phyloP scores from a whole-genome alignment of 2,797 vertebrate genomes.

The Hipposideros larvatus region DNA sequence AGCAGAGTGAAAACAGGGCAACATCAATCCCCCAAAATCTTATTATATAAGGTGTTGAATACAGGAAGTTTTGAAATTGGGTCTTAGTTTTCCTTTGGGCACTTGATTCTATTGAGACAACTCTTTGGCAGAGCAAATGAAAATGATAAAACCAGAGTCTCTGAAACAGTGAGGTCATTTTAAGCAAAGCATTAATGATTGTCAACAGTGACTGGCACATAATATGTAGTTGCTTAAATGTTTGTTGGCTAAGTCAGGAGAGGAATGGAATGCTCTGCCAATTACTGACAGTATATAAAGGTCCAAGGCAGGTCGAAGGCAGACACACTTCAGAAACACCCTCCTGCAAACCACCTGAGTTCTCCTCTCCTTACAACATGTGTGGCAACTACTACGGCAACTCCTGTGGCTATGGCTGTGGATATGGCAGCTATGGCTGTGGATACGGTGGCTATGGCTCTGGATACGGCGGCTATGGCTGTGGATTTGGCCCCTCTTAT shows the following conservation, averaged over 20 bases:
- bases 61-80: neutral
- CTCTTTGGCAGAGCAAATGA: neutral
- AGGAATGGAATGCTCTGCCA: neutral
- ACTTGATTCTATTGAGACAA: neutral
- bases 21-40: neutral
- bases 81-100: neutral
- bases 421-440: neutral
- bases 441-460: neutral
- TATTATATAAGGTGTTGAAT: neutral
- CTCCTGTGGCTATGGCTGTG: neutral
- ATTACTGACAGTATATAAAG: slow-evolving; percentile 18
- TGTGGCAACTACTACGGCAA: neutral
- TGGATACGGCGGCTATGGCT: neutral
- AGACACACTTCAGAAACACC: neutral
- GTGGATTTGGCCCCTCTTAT: neutral
- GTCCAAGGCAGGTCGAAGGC: neutral
- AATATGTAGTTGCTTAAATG: neutral
- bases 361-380: neutral
- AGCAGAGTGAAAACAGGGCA: neutral
- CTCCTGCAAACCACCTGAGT: neutral
- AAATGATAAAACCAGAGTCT: neutral
- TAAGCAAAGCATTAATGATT: neutral
- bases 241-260: slow-evolving; percentile 42
- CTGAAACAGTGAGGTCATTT: neutral
- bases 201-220: neutral